Percentiles rank a stretch among this genome's conserved stretches.
Evolutionary conservation across 2,888 invertebrate species (phyloP).

Genomic region (Ligdia adustata): DNA sequence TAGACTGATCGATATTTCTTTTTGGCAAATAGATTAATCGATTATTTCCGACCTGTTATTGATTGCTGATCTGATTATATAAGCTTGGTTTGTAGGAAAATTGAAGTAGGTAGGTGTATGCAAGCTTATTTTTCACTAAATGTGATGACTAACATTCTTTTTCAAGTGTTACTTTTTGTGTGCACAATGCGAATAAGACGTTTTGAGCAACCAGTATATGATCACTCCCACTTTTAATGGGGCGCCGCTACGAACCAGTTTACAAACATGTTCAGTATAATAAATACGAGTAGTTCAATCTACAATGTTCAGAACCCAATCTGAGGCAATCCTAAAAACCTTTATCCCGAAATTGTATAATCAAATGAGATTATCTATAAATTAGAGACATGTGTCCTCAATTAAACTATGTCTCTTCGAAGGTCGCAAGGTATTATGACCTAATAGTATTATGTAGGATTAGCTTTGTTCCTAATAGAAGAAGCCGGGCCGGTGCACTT

Average conservation of each 20-base stretch:
- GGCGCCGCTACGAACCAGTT: too few species aligned
- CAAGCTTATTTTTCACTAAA: too few species aligned
- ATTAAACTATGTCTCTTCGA: slow-evolving; percentile 54
- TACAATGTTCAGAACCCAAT: slow-evolving; percentile 3
- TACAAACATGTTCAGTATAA: too few species aligned
- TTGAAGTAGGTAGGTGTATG: too few species aligned
- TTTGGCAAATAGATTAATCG: slow-evolving; percentile 27
- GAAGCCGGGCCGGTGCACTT: slow-evolving; percentile 74
- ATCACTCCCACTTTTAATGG: too few species aligned
- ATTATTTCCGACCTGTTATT: slow-evolving; percentile 25
- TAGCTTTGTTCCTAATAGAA: slow-evolving; percentile 62
- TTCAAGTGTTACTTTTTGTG: too few species aligned
- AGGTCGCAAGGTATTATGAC: slow-evolving; percentile 64
- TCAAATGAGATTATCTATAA: slow-evolving; percentile 35
- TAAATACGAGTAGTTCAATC: too few species aligned
- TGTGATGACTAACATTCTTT: too few species aligned
- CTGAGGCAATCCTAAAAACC: slow-evolving; percentile 27
- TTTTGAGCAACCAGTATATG: too few species aligned
- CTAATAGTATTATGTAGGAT: slow-evolving; percentile 68
- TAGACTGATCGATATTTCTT: slow-evolving; percentile 23
- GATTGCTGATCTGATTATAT: slow-evolving; percentile 17
- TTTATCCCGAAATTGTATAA: slow-evolving; percentile 29
- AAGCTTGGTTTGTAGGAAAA: too few species aligned
- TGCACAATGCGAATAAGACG: too few species aligned
- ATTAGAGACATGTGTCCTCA: slow-evolving; percentile 53